Evolutionary conservation across 2,797 vertebrate genomes (phyloP), one percentile per base, ranked within the genome.

Genomic region (Pseudochaenichthys georgianus): DNA sequence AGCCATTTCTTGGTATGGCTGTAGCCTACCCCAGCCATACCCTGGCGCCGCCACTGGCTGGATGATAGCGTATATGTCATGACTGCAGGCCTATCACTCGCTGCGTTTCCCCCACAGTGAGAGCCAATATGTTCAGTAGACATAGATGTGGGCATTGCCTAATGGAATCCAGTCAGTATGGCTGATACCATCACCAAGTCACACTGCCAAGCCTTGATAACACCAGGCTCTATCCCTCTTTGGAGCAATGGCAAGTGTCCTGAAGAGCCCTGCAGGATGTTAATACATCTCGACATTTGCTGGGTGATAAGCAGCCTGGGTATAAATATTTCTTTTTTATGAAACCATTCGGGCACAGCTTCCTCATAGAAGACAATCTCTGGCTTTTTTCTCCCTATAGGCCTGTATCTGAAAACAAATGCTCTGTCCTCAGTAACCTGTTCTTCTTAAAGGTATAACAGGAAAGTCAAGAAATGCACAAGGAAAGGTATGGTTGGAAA

Each of bases 121-220:
- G 80, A 89, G 86, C 88, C 92, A 91, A 89, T 92, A 89, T 89
- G 89, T 91, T 89, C 86, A 75, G 80, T 63, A 77, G 89, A 91
- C 87, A 86, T 66, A 88, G 87, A 93, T 88, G 90, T 89, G 88
- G 88, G 85, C 88, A 73, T 66, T 64, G 86, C 89, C 92, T 94
- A 94, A 94, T 94, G 93, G 93, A 93, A 94, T 92, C 90, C 91
- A 92, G 92, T 89, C 88, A 83, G 89, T 74, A 54, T 8, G 80
- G 70, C 60, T 72, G 93, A 94, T 95, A 94, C 75, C 85, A 94
- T 94, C 93, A 77, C 71, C 77, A 21, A 88, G 86, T 82, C 89
- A 69, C 91, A 82, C 92, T 93, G 91, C 88, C 86, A 72, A 58
- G 64, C 81, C 81, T 86, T 53, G 92, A 94, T 95, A 93, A 94